These are phyloP conservation scores for Chelmon rostratus DNA, from an alignment of 2,797 vertebrate species.

Conservation along the genomic window DNA sequence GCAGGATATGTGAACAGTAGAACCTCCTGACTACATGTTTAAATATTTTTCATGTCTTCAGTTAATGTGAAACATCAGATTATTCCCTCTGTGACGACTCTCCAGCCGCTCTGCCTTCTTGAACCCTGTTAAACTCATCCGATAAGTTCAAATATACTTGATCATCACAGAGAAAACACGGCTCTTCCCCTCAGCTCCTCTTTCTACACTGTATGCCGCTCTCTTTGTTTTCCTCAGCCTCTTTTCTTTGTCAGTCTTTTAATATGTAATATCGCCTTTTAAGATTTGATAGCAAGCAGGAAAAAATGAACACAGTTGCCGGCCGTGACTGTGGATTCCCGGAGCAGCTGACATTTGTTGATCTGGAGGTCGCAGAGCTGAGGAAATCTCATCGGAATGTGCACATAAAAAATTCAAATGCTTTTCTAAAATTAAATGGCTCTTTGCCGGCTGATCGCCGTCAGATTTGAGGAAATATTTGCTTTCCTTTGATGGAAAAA, in stretches of 20 bases:
- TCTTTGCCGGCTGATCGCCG: background rate
- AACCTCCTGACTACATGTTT: background rate
- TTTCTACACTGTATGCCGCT: background rate
- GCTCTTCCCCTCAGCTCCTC: background rate
- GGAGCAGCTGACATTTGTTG: background rate
- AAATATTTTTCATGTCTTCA: slow-evolving; percentile 28
- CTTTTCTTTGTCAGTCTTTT: slow-evolving; percentile 1
- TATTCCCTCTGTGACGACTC: slow-evolving; percentile 1
- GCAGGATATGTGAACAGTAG: background rate
- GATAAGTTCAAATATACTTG: background rate
- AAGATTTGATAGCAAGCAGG: background rate
- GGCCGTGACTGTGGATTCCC: background rate
- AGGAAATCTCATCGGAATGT: slow-evolving; percentile 15
- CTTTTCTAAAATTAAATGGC: slow-evolving; percentile 3
- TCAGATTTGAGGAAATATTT: background rate
- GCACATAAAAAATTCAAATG: slow-evolving; percentile 13
- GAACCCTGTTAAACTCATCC: slow-evolving; percentile 13
- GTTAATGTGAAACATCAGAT: slow-evolving; percentile 20
- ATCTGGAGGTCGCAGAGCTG: slow-evolving; percentile 10
- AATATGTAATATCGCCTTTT: slow-evolving; percentile 1
- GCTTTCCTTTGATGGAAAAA: background rate
- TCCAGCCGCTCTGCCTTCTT: slow-evolving; percentile 10
- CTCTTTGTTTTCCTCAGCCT: background rate
- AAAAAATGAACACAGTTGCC: background rate
- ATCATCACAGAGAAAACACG: background rate